phyloP scores from a whole-genome alignment of 2,797 vertebrate genomes.

The Emydoidea blandingii region DNA sequence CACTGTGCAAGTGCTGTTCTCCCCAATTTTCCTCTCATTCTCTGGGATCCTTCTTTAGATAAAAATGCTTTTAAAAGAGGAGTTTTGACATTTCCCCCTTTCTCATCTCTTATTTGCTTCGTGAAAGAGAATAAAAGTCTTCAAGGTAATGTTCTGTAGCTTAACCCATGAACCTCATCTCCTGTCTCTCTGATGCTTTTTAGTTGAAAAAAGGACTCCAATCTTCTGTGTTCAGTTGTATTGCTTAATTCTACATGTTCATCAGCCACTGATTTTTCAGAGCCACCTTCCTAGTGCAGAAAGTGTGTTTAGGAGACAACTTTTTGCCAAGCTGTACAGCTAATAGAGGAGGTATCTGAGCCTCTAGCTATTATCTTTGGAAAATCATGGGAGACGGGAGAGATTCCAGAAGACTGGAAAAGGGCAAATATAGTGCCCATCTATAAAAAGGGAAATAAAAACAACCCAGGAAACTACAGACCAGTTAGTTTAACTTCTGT shows the following conservation, averaged over 20 bases:
- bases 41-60: neutral
- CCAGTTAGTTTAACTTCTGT: no score
- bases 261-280: neutral
- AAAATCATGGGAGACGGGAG: no score
- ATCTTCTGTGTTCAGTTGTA: neutral
- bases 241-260: neutral
- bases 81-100: neutral
- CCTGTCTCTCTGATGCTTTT: neutral
- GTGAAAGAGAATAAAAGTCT: neutral
- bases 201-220: neutral
- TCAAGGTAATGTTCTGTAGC: neutral
- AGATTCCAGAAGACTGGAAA: no score
- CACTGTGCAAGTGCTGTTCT: neutral
- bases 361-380: no score
- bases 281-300: rapidly evolving
- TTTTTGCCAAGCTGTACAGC: neutral
- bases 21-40: neutral
- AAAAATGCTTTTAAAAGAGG: neutral
- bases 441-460: no score
- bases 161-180: neutral
- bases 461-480: no score
- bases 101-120: neutral
- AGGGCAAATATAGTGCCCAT: no score
- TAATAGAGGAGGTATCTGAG: no score
- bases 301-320: rapidly evolving